Conservation (phyloP, 2,113 vertebrate genomes). For the Ifrita kowaldi region DNA sequence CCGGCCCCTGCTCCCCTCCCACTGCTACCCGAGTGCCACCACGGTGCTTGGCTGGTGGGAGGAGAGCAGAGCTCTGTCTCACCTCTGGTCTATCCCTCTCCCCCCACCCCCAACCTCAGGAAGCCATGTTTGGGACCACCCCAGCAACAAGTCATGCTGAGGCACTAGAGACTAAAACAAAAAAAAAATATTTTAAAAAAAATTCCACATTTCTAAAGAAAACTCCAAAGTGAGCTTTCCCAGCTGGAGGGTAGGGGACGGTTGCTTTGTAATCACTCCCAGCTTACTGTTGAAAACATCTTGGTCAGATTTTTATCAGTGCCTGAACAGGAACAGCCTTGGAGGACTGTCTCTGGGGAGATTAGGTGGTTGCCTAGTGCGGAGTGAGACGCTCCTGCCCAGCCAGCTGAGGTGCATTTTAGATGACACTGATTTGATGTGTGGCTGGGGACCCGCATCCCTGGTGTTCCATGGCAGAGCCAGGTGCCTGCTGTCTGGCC, state of each 20-base stretch:
- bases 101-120: neutral
- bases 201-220: neutral
- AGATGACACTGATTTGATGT: neutral
- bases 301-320: slow-evolving; percentile 47
- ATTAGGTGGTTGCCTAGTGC: neutral
- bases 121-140: neutral
- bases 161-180: neutral
- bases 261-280: slow-evolving; percentile 36
- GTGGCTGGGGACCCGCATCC: fast-evolving
- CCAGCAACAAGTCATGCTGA: neutral
- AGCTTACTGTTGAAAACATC: slow-evolving; percentile 40
- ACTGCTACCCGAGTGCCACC: fast-evolving
- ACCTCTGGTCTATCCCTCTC: neutral
- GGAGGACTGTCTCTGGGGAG: slow-evolving; percentile 4
- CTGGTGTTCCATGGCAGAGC: neutral
- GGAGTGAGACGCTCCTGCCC: neutral
- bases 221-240: neutral
- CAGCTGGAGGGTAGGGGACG: neutral
- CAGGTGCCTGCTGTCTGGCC: neutral
- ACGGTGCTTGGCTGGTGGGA: fast-evolving
- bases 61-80: neutral
- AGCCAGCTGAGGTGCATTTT: neutral
- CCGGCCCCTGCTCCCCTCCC: neutral
- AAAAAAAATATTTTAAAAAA: neutral
- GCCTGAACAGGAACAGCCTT: slow-evolving; percentile 25